Evolutionary conservation across 2,888 invertebrate genomes (phyloP).

Genomic region (Xestia c-nigrum): DNA sequence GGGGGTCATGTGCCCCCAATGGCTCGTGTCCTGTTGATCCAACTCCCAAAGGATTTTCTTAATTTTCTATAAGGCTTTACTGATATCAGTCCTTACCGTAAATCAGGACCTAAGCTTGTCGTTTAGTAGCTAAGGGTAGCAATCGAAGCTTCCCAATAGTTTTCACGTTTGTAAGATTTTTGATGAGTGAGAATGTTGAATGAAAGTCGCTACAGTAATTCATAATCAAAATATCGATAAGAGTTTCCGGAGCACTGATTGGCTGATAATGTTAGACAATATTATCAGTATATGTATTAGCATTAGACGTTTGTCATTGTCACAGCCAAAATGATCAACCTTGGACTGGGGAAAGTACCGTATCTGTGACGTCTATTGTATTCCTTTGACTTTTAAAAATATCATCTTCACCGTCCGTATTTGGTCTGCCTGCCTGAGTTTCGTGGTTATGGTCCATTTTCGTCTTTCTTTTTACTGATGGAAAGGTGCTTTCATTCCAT

Average conservation of each 20-base stretch:
- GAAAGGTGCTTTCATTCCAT: not conserved
- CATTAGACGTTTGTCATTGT: not conserved
- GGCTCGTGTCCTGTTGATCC: not conserved
- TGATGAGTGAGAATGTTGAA: not conserved
- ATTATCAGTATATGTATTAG: not conserved
- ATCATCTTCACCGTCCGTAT: not conserved
- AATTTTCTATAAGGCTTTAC: not conserved
- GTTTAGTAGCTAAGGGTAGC: not conserved
- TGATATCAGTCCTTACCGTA: not conserved
- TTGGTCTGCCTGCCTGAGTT: not conserved
- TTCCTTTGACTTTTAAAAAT: not conserved
- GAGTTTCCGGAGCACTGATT: conserved; percentile 8
- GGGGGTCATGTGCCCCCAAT: not conserved
- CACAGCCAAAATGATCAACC: not conserved
- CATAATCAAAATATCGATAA: not conserved
- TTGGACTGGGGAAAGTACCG: not conserved
- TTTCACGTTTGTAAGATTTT: not conserved
- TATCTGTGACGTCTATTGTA: not conserved
- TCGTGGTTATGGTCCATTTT: not conserved
- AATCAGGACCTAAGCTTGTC: not conserved
- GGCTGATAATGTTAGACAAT: not conserved
- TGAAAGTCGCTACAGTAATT: conserved; percentile 8
- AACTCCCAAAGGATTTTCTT: not conserved
- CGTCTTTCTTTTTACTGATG: not conserved
- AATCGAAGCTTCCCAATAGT: not conserved